These are phyloP conservation scores for Zaprionus obscuricornis DNA, from an alignment of 2,888 invertebrate genomes.

Conservation along the genomic window DNA sequence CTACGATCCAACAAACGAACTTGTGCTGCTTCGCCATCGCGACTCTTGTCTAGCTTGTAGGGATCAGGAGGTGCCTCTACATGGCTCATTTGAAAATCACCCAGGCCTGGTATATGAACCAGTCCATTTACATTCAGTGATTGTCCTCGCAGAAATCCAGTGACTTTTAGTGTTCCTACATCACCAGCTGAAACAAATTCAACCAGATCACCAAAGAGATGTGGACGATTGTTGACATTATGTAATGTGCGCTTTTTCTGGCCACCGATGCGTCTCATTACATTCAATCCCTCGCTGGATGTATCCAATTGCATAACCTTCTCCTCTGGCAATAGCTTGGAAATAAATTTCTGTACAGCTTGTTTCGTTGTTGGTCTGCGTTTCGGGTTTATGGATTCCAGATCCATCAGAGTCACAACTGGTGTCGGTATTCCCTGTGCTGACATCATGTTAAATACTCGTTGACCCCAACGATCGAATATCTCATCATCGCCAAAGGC, in stretches of 20 bases:
- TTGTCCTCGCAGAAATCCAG: conserved; percentile 94
- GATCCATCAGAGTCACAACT: conserved; percentile 89
- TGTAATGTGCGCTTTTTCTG: conserved; percentile 91
- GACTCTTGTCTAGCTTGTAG: conserved; percentile 85
- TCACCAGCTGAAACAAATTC: conserved; percentile 86
- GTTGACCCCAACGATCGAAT: conserved; percentile 91
- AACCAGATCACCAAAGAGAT: conserved; percentile 92
- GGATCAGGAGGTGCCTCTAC: conserved; percentile 90
- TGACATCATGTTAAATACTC: conserved; percentile 89
- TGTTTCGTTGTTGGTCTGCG: conserved; percentile 86
- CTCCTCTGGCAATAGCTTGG: conserved; percentile 91
- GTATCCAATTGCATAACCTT: conserved; percentile 92
- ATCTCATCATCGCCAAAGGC: conserved; percentile 86
- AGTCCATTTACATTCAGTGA: conserved; percentile 93
- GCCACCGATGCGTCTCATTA: conserved; percentile 89
- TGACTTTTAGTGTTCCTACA: conserved; percentile 89
- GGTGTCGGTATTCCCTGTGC: conserved; percentile 93
- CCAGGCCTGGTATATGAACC: conserved; percentile 95
- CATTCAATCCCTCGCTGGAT: conserved; percentile 89
- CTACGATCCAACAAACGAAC: conserved; percentile 84
- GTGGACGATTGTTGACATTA: conserved; percentile 91
- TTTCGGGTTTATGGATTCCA: conserved; percentile 89
- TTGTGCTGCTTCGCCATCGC: conserved; percentile 68
- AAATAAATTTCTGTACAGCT: conserved; percentile 84
- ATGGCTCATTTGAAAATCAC: conserved; percentile 95